Percentiles rank a stretch among this genome's conserved stretches.
Conservation (phyloP, 2,113 vertebrate genomes). For the Channa maculata region DNA sequence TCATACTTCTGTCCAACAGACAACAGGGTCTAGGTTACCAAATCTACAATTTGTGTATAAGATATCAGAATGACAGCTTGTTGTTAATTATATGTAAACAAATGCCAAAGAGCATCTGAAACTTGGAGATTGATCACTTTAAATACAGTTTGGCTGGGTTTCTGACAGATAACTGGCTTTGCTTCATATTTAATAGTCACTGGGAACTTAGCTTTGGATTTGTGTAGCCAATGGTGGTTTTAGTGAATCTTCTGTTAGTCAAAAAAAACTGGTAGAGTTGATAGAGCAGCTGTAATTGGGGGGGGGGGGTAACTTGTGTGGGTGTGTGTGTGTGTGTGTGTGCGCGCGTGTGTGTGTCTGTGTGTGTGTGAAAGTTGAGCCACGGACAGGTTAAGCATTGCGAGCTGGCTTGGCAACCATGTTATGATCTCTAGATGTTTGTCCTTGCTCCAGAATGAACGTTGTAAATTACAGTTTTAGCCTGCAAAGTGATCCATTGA, state of each 20-base stretch:
- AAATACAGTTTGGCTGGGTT: conserved; percentile 30
- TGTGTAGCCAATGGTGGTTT: too few species aligned
- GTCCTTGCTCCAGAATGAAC: conserved; percentile 44
- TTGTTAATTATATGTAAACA: conserved; percentile 35
- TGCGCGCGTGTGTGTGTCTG: neutral
- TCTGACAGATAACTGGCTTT: conserved; percentile 21
- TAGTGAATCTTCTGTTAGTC: too few species aligned
- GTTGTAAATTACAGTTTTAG: conserved; percentile 58
- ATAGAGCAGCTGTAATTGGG: conserved; percentile 9
- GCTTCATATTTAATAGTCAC: conserved; percentile 12
- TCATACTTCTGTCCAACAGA: neutral
- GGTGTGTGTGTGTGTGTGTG: neutral
- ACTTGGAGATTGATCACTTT: neutral
- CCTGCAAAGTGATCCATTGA: conserved; percentile 28
- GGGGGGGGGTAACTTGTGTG: neutral
- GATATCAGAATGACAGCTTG: neutral
- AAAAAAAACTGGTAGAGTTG: conserved; percentile 51
- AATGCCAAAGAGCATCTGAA: conserved; percentile 23
- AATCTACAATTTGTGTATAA: neutral
- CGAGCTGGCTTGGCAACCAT: conserved; percentile 29
- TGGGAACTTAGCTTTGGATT: neutral
- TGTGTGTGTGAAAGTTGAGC: conserved; percentile 46
- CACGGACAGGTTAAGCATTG: conserved; percentile 5
- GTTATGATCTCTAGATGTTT: conserved; percentile 38
- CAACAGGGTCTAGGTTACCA: neutral